Evolutionary conservation across 2,888 invertebrate species (phyloP), one percentile per base, ranked within the genome.

Genomic region (Pseudococcus jackbeardsleyi): DNA sequence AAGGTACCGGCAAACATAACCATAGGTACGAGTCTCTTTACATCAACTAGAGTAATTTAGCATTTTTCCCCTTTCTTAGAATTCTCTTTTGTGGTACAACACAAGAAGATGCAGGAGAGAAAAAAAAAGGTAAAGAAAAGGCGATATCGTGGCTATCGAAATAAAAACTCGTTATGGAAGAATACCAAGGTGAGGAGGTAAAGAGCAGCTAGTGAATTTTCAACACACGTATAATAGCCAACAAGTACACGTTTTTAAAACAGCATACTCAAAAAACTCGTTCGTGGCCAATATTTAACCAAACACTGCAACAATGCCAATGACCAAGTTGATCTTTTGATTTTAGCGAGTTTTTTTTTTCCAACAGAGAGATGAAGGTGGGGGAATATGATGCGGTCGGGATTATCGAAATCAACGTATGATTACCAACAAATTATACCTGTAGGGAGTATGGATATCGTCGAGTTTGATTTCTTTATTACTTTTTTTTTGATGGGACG

Each of bases 61-160:
- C 64, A 64, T 64, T 64, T 64, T 64, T 64, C 9, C 64, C 64
- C 64, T 64, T 64, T 64, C 64, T 64, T 3, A 64, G 64, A 64
- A 64, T 64, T 64, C 64, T 64, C 64, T 64, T 22, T 64, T 19
- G 64, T 64, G 4, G 4, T 64, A 22, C 22, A 42, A 6, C n/a
- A n/a, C 5, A 17, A 17, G n/a, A 59, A 59, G 17, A 59, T n/a
- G 59, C n/a, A 59, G 64, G 7, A 54, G 17, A 1, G 15, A n/a
- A n/a, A 64, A 64, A 64, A 64, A 64, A 64, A 64, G 64, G 64
- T 22, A 22, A 64, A 64, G 64, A 64, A 64, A 64, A 64, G 64
- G 64, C 64, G 64, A 64, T 64, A 64, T 64, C 64, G 64, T 22
- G 22, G 22, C 22, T 19, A 64, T 64, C 64, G 19, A 64, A 64